These are phyloP conservation scores for Apotomis capreana DNA, from an alignment of 2,888 invertebrate genomes.

Conservation along the genomic window DNA sequence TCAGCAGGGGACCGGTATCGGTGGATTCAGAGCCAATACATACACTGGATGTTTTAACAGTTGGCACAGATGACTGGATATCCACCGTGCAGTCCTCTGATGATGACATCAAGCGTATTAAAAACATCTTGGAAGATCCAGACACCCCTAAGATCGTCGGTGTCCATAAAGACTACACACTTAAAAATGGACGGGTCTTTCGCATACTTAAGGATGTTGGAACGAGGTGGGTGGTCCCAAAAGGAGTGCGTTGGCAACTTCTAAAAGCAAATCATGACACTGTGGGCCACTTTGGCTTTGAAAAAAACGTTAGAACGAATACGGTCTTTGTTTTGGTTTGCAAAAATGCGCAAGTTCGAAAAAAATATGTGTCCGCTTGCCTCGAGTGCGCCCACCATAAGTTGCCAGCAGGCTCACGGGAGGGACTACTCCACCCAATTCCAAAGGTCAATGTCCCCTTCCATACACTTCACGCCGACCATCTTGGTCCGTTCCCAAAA, in stretches of 20 bases:
- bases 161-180: conserved; percentile 8
- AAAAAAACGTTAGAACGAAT: conserved; percentile 46
- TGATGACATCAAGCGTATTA: conserved; percentile 15
- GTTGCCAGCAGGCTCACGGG: not conserved
- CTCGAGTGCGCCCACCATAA: conserved; percentile 3
- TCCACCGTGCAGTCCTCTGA: conserved; percentile 26
- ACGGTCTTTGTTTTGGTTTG: conserved; percentile 41
- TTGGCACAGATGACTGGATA: conserved; percentile 27
- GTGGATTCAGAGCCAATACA: conserved; percentile 23
- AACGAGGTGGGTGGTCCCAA: conserved; percentile 45
- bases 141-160: conserved; percentile 5
- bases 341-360: conserved; percentile 37
- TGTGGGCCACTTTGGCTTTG: conserved; percentile 46
- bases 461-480: conserved; percentile 6
- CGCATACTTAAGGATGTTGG: conserved; percentile 7
- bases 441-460: not conserved
- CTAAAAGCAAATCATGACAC: conserved; percentile 44
- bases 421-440: conserved; percentile 11
- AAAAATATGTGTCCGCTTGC: not conserved
- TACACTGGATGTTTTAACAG: conserved; percentile 19
- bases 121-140: conserved; percentile 22
- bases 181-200: conserved; percentile 9
- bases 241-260: conserved; percentile 44
- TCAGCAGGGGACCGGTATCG: conserved; percentile 47
- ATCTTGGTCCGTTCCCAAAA: conserved; percentile 24